These are phyloP conservation scores for Pachycephala philippinensis DNA, from an alignment of 2,113 vertebrate genomes.

Conservation along the genomic window DNA sequence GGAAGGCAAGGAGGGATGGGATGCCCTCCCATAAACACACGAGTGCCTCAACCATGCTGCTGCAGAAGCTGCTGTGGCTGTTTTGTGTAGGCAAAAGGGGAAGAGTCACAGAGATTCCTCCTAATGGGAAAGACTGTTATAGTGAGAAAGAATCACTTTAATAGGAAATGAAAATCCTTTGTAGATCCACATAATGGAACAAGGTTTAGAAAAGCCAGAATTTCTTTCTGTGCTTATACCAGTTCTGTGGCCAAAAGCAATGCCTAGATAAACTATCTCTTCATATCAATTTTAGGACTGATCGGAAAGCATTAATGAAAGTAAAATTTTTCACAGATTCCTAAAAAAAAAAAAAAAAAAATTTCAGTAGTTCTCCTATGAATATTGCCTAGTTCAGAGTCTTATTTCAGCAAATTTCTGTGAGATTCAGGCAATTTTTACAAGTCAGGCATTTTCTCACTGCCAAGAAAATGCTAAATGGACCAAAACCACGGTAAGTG, in stretches of 20 bases:
- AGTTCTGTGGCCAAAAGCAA: background rate
- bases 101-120: background rate
- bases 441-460: background rate
- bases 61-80: background rate
- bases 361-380: background rate
- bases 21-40: background rate
- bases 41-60: background rate
- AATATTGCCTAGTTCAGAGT: background rate
- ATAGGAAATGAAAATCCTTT: background rate
- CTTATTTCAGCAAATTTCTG: background rate
- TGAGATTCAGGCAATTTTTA: background rate
- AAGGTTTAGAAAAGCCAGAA: background rate
- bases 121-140: background rate
- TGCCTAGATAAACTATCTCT: background rate
- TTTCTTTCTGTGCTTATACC: background rate
- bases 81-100: background rate
- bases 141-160: background rate
- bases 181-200: background rate
- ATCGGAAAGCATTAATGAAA: background rate
- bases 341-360: background rate
- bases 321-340: background rate
- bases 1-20: background rate
- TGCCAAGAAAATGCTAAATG: background rate
- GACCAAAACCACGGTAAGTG: background rate
- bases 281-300: background rate